phyloP scores from a whole-genome alignment of 2,113 vertebrate genomes.

The Nipponia nippon region DNA sequence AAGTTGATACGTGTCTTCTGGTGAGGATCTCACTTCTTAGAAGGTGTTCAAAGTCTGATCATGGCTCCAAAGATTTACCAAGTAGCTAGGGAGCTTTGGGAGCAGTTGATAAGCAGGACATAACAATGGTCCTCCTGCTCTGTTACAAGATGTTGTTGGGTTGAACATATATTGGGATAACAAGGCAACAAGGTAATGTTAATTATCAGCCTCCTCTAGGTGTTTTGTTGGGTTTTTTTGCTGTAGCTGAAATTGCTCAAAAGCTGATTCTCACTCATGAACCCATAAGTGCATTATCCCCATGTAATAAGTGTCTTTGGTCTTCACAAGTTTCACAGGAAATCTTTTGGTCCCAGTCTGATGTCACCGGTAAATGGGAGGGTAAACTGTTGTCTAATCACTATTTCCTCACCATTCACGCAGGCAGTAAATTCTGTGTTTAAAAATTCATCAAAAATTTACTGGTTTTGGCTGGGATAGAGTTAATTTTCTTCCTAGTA shows the following conservation, averaged over 20 bases:
- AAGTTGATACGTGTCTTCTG: not conserved
- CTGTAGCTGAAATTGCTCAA: not conserved
- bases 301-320: not conserved
- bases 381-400: not conserved
- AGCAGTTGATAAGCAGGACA: not conserved
- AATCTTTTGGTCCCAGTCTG: not conserved
- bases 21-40: not conserved
- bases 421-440: not conserved
- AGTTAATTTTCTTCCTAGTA: too few relatives aligned
- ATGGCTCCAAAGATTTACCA: not conserved
- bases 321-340: not conserved
- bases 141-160: not conserved
- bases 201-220: not conserved
- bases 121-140: not conserved
- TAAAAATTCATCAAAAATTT: conserved; percentile 23
- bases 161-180: not conserved
- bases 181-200: not conserved
- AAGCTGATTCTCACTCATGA: not conserved
- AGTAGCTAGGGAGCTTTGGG: not conserved
- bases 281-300: not conserved
- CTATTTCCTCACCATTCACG: not conserved
- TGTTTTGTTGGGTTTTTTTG: not conserved
- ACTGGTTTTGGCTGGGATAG: not conserved
- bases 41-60: not conserved
- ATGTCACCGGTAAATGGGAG: not conserved